Base-by-base conservation (phyloP, 2,797 vertebrate genomes). In the Ispidina lecontei region DNA sequence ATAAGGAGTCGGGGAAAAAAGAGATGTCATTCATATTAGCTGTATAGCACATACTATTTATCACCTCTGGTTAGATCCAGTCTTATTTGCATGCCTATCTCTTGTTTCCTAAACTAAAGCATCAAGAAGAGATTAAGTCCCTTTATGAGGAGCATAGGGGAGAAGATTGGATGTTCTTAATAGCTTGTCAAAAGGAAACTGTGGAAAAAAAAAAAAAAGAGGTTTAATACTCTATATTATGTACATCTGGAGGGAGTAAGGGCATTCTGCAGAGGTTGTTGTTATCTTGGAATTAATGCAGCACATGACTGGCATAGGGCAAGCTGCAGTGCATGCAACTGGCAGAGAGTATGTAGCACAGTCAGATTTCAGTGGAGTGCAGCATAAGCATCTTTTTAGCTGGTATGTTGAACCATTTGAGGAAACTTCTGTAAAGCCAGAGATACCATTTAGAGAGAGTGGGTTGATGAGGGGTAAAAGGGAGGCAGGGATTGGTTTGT, bases 131-230 rank as follows among this genome's bases (percentile, higher is more conserved):
- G 74, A 93, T 91, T 95, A 90, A 91, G 69, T 91, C 89, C 47
- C 67, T 94, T 95, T 95, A 84, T 90, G 89, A 91, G 71, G 67
- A 73, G 84, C 88, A 82, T 35, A 52, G 72, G 43, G 41, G 65
- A 92, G 51, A 95, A 85, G 94, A 95, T 37, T 65, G 59, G 78
- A 86, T 91, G 33, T 80, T 96, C 85, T 88, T 95, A 96, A 96
- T 89, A 90, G 89, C 95, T 96, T 94, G 87, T 89, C 92, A 96
- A 64, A 95, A 86, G 26, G 41, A 84, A 76, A 58, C 35, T 78
- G 44, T 76, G 67, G 12, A 37, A 88, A 91, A 93, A 37, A 35
- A 35, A 35, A 35, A 37, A 94, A 94, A 91, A 78, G 63, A 91
- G 76, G 35, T 90, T 94, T 91, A 94, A 87, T 92, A 51, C 78